Evolutionary conservation across 2,797 vertebrate species (phyloP).

Genomic region (Argya squamiceps): DNA sequence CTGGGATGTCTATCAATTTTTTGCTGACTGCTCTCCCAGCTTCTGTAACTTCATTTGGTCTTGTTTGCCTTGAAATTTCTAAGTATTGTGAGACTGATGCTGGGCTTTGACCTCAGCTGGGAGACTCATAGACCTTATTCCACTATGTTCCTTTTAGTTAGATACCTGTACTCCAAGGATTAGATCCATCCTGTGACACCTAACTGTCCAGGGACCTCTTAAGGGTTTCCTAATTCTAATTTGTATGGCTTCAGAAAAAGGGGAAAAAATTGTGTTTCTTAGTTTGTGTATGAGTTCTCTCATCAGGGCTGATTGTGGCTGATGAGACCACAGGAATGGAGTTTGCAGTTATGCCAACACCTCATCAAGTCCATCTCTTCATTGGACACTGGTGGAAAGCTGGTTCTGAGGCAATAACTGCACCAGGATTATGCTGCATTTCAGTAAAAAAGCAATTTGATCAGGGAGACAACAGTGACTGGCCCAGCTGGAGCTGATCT

Average conservation of each 20-base stretch:
- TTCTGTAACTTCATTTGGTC: not conserved
- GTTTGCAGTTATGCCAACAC: not conserved
- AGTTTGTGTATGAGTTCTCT: not conserved
- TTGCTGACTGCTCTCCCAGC: not conserved
- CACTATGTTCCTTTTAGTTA: not conserved
- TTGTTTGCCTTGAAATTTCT: not conserved
- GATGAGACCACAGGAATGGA: not conserved
- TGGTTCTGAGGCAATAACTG: not conserved
- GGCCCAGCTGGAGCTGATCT: not conserved
- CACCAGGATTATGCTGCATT: not conserved
- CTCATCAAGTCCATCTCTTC: not conserved
- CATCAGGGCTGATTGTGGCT: not conserved
- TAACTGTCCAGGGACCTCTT: not conserved
- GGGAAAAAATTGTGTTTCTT: rapidly evolving
- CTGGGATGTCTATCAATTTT: not conserved
- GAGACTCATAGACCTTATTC: not conserved
- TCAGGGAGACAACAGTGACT: not conserved
- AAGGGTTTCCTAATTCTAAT: not conserved
- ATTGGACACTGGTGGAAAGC: not conserved
- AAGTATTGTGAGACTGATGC: not conserved
- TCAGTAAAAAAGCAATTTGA: not conserved
- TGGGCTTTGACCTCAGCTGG: not conserved
- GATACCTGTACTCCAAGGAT: not conserved
- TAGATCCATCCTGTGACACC: not conserved
- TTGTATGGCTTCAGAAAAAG: not conserved